phyloP scores from a whole-genome alignment of 2,113 vertebrate species.

The Sebastes schlegelii region DNA sequence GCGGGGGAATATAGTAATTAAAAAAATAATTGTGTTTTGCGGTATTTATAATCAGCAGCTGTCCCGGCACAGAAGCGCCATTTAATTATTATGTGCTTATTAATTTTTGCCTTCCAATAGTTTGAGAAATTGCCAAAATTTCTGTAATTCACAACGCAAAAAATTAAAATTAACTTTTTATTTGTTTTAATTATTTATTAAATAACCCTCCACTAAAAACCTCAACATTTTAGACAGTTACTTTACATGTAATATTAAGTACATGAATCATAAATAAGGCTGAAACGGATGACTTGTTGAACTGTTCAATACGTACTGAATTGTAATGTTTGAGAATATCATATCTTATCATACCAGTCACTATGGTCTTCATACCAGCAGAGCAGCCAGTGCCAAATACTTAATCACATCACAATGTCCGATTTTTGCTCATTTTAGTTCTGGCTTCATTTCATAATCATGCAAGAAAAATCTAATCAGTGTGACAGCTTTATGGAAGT shows the following conservation, averaged over 20 bases:
- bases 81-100: too few relatives aligned
- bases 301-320: slow-evolving; percentile 5
- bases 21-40: too few relatives aligned
- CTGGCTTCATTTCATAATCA: slow-evolving; percentile 17
- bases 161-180: neutral
- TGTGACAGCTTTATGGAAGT: slow-evolving; percentile 20
- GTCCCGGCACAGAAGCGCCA: too few relatives aligned
- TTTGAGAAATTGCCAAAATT: too few relatives aligned
- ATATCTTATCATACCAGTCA: neutral
- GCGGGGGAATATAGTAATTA: too few relatives aligned
- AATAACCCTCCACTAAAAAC: neutral
- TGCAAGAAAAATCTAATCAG: slow-evolving; percentile 16
- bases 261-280: neutral
- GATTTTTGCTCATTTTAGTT: slow-evolving; percentile 7
- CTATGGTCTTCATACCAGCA: neutral
- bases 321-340: neutral
- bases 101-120: too few relatives aligned
- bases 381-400: neutral
- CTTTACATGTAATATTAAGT: neutral
- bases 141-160: neutral
- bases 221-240: neutral
- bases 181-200: neutral
- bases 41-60: too few relatives aligned
- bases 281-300: neutral
- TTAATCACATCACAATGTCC: neutral